Evolutionary conservation across 2,888 invertebrate genomes (phyloP), one percentile per base, ranked within the genome.

Genomic region (Apodemia hepburni): DNA sequence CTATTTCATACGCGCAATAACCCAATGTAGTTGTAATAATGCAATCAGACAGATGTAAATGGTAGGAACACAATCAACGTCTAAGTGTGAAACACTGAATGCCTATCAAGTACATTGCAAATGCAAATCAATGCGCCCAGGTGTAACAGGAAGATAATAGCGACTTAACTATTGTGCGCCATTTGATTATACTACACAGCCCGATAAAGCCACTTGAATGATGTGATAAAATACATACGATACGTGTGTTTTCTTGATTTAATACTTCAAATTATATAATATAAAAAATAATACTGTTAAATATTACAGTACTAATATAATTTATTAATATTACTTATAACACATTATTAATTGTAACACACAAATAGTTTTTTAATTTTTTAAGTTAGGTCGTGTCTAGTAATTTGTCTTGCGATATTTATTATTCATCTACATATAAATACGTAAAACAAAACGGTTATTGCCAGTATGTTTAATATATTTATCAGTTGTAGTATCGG

Each of bases 121-220:
- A 75, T 75, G 79, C 82, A 81, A 84, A 81, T 84, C 78, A 76
- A 80, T 79, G 78, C 83, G 71, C 65, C 76, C 85, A 85, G 82
- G 84, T 86, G 86, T 81, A 75, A 75, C 71, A 67, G 67, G 66
- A 67, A 81, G 84, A 85, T 86, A 86, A 81, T 79, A 65, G 71
- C 64, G 67, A 72, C 75, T 75, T 71, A 73, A 76, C 75, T 72
- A 74, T 72, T 74, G 72, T 73, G 70, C 33, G 62, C 58, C 66
- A 68, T 71, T 70, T 72, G 70, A 75, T 75, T 69, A 71, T 65
- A 61, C 62, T 65, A 62, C 18, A 54, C 29, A 29, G 9, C 9
- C 38, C 42, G 45, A 45, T 58, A 58, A 38, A 18, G 45, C 45
- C 58, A 18, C 57, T 42, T 42, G 45, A 33, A 61, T 27, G 27